phyloP scores from a whole-genome alignment of 2,797 vertebrate species.

The Carapus acus region DNA sequence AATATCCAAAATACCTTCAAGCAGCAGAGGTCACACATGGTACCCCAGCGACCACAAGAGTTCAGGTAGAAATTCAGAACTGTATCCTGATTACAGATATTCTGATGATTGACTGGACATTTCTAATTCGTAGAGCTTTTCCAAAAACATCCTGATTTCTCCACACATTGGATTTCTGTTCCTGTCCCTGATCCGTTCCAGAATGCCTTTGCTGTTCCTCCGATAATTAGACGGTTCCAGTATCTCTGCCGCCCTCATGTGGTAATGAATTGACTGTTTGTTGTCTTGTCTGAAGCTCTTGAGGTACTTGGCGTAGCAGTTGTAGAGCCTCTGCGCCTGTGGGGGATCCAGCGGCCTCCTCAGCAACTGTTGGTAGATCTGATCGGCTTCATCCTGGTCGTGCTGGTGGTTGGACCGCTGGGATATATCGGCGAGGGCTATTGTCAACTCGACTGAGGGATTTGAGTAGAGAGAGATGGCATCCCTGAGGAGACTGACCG shows the following conservation, averaged over 20 bases:
- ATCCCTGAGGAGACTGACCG: conserved; percentile 36
- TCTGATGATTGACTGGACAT: no score
- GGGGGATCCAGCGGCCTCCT: conserved; percentile 21
- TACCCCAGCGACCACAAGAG: no score
- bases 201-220: conserved; percentile 34
- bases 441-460: conserved; percentile 17
- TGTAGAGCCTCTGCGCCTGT: conserved; percentile 47
- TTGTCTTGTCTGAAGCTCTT: background rate
- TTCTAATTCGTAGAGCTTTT: conserved; percentile 2
- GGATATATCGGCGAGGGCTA: conserved; percentile 42
- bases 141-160: conserved; percentile 46
- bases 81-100: no score
- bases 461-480: conserved; percentile 54
- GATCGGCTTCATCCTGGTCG: conserved; percentile 24
- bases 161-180: conserved; percentile 39
- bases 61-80: no score
- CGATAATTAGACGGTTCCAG: background rate
- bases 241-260: conserved; percentile 55
- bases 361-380: conserved; percentile 38
- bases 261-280: conserved; percentile 33
- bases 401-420: background rate
- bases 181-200: conserved; percentile 34
- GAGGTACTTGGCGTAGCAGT: conserved; percentile 46
- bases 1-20: no score
- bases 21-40: no score